These are phyloP conservation scores for Chiloscyllium punctatum DNA, from an alignment of 2,797 vertebrate species.

Conservation along the genomic window DNA sequence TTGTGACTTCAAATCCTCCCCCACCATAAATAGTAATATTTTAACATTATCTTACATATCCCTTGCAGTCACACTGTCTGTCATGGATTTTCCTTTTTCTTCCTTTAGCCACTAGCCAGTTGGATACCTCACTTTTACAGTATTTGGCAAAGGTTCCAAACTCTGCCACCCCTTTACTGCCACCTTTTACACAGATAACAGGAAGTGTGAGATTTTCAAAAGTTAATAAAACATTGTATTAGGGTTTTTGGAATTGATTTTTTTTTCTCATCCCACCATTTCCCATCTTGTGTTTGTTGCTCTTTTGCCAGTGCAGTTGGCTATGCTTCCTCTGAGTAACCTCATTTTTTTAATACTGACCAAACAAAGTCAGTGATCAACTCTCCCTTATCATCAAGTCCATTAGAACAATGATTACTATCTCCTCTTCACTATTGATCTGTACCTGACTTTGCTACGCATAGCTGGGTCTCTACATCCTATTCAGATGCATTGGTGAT, in stretches of 20 bases:
- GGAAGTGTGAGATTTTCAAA: background rate
- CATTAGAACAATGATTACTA: background rate
- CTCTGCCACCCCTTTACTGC: background rate
- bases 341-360: background rate
- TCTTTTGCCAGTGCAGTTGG: background rate
- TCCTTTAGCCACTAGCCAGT: slow-evolving; percentile 43
- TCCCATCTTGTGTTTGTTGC: background rate
- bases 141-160: background rate
- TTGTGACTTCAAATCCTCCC: too few relatives aligned
- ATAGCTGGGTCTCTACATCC: background rate
- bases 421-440: background rate
- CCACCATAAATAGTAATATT: too few relatives aligned
- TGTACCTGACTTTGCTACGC: background rate
- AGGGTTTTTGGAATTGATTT: background rate
- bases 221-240: background rate
- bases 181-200: background rate
- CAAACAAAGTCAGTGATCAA: background rate
- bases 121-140: background rate
- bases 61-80: background rate
- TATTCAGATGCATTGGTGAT: background rate
- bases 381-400: too few relatives aligned
- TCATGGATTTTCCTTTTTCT: background rate
- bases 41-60: slow-evolving; percentile 4
- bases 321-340: background rate
- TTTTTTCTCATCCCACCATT: background rate